Percentiles rank a stretch among this genome's conserved stretches.
These are phyloP conservation scores for Potamilus streckersoni DNA, from an alignment of 1,140 invertebrate species.

Conservation along the genomic window DNA sequence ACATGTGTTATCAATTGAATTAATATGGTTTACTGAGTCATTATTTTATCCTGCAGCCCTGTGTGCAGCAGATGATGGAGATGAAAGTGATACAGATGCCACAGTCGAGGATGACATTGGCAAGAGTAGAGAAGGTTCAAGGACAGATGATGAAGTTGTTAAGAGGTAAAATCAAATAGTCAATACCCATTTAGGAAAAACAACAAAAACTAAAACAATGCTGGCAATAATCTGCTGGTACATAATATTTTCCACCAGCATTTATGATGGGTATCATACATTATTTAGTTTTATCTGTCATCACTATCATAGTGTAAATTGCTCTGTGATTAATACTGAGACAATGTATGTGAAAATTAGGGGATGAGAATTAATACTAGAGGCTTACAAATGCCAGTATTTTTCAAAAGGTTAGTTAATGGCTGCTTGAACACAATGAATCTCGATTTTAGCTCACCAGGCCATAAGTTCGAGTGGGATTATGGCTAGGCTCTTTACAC, in stretches of 20 bases:
- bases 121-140: slow-evolving; percentile 82
- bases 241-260: neutral
- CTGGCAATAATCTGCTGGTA: neutral
- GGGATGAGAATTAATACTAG: too few relatives aligned
- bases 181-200: neutral
- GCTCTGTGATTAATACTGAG: too few relatives aligned
- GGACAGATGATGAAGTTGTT: slow-evolving; percentile 75
- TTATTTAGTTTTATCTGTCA: neutral
- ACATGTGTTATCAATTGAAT: neutral
- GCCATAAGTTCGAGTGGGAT: too few relatives aligned
- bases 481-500: too few relatives aligned
- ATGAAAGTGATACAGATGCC: slow-evolving; percentile 24
- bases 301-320: neutral
- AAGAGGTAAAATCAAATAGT: slow-evolving; percentile 71
- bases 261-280: neutral
- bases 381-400: too few relatives aligned
- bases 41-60: slow-evolving; percentile 30
- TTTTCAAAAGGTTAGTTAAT: too few relatives aligned
- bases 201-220: neutral
- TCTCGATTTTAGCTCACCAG: too few relatives aligned
- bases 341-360: too few relatives aligned
- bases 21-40: neutral
- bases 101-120: slow-evolving; percentile 81
- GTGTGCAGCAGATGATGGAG: slow-evolving; percentile 47
- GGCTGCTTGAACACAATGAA: too few relatives aligned